Percentiles rank a stretch among this genome's conserved stretches.
These are phyloP conservation scores for Myrmecobius fasciatus DNA, from an alignment of 2,113 vertebrate species.

Conservation along the genomic window DNA sequence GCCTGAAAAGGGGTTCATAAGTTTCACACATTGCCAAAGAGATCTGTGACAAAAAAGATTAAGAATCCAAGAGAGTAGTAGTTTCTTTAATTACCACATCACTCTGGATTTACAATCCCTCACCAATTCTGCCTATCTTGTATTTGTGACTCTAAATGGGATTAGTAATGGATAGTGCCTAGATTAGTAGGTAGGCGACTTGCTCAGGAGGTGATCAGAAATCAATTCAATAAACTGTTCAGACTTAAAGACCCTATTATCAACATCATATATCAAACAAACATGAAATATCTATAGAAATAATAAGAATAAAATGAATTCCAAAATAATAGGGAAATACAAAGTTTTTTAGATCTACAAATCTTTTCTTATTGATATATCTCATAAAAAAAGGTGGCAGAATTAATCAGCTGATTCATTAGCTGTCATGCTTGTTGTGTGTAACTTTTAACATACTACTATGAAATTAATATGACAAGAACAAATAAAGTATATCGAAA, in stretches of 20 bases:
- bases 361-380: not conserved
- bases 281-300: not conserved
- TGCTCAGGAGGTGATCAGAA: not conserved
- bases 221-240: not conserved
- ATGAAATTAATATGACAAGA: conserved; percentile 10
- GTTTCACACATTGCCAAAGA: not conserved
- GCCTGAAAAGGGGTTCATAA: not conserved
- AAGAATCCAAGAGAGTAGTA: not conserved
- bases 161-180: not conserved
- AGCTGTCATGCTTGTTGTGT: not conserved
- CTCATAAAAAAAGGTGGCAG: not conserved
- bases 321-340: not conserved
- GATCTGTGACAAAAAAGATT: not conserved
- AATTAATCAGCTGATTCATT: not conserved
- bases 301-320: not conserved
- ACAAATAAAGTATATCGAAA: not conserved
- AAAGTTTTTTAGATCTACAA: not conserved
- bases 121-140: not conserved
- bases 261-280: not conserved
- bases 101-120: not conserved
- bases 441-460: not conserved
- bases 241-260: not conserved
- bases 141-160: not conserved
- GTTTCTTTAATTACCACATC: not conserved
- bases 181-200: not conserved